Conservation (phyloP, 2,797 vertebrate genomes). For the Diceros bicornis region DNA sequence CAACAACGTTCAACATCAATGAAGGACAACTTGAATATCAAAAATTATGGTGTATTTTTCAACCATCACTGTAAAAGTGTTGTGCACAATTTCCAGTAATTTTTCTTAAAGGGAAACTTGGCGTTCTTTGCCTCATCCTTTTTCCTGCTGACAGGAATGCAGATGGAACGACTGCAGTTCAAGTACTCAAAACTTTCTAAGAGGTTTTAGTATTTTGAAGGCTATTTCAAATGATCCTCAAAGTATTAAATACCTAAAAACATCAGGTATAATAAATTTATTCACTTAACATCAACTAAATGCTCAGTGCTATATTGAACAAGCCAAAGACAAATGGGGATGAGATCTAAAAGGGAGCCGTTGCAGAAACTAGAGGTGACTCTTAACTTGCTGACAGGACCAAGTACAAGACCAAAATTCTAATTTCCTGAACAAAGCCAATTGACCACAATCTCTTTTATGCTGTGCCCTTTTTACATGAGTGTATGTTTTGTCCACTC, state of each 20-base stretch:
- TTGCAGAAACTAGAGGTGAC: neutral
- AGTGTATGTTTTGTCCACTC: neutral
- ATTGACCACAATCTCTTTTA: neutral
- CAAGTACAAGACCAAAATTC: neutral
- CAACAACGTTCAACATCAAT: neutral
- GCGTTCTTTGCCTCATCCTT: neutral
- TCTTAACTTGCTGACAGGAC: neutral
- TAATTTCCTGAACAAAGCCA: neutral
- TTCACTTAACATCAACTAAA: neutral
- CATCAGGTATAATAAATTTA: neutral
- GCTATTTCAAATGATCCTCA: neutral
- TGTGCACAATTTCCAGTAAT: neutral
- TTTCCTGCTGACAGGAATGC: neutral
- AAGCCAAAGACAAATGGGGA: neutral
- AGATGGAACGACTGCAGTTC: neutral
- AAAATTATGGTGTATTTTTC: neutral
- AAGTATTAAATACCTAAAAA: neutral
- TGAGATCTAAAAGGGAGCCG: neutral
- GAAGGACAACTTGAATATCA: neutral
- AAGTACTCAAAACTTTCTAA: neutral
- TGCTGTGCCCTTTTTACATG: neutral
- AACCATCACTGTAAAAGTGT: neutral
- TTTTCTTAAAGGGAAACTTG: neutral
- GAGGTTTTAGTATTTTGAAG: neutral
- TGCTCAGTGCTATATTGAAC: neutral